Evolutionary conservation across 2,113 vertebrate genomes (phyloP).

Genomic region (Coreoperca whiteheadi): DNA sequence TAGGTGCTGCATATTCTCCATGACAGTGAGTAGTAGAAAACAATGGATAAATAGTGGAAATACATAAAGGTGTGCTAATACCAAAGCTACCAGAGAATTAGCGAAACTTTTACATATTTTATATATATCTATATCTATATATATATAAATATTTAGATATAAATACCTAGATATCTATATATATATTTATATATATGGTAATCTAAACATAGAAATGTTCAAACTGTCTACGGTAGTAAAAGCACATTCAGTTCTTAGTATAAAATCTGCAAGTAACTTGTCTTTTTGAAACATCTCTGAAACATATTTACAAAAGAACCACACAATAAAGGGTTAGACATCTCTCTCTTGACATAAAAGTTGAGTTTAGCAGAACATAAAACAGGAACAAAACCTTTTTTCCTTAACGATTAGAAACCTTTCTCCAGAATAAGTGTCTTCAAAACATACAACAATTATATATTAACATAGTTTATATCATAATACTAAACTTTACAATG

Average conservation of each 20-base stretch:
- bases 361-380: constrained; percentile 60
- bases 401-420: constrained; percentile 38
- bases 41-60: constrained; percentile 70
- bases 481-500: constrained; percentile 79
- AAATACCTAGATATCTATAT: neutral
- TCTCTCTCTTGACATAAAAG: constrained; percentile 58
- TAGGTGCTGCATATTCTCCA: constrained; percentile 76
- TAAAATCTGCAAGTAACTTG: constrained; percentile 80
- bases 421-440: constrained; percentile 48
- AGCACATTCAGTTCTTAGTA: constrained; percentile 86
- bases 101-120: constrained; percentile 61
- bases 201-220: constrained; percentile 80
- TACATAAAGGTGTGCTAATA: constrained; percentile 76
- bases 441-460: constrained; percentile 74
- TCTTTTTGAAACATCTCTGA: constrained; percentile 70
- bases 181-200: constrained; percentile 48
- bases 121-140: neutral
- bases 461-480: constrained; percentile 70
- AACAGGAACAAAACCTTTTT: constrained; percentile 55
- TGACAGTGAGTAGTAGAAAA: constrained; percentile 76
- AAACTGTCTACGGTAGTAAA: constrained; percentile 81
- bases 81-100: constrained; percentile 83
- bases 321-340: constrained; percentile 56
- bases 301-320: constrained; percentile 79
- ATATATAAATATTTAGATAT: too few species aligned